Conservation (phyloP, 2,113 vertebrate species). For the Canis aureus region DNA sequence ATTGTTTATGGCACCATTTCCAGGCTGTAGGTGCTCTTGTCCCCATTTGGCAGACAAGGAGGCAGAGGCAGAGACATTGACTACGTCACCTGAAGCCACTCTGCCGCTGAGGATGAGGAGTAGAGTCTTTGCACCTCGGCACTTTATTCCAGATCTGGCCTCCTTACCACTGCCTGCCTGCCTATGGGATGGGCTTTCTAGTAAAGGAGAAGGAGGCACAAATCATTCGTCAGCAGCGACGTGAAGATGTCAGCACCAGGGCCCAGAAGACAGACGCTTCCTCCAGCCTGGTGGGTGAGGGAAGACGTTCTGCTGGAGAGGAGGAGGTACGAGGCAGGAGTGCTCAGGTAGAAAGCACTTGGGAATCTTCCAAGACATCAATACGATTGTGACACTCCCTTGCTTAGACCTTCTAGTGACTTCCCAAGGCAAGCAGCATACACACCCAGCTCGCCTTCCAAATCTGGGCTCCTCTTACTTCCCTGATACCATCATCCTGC, state of each 20-base stretch:
- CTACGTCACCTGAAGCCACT: too few species aligned
- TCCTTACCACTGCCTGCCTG: not conserved
- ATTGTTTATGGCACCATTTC: not conserved
- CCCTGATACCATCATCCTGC: not conserved
- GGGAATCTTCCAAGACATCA: not conserved
- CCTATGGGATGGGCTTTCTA: not conserved
- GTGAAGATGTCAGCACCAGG: too few species aligned
- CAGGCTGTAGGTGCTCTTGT: not conserved
- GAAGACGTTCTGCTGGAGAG: not conserved
- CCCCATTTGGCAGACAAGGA: not conserved
- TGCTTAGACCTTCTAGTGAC: not conserved
- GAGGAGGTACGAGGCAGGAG: not conserved
- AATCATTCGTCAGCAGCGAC: not conserved
- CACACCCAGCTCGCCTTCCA: not conserved
- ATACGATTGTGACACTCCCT: too few species aligned
- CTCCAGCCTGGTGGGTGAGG: not conserved
- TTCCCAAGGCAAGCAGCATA: too few species aligned
- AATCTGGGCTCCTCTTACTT: rapidly evolving
- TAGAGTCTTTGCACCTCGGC: not conserved
- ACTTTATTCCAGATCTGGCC: not conserved
- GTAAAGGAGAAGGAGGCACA: not conserved
- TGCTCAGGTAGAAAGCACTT: rapidly evolving
- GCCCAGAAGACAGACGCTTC: not conserved
- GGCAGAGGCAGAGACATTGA: not conserved
- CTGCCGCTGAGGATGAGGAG: not conserved